phyloP scores from a whole-genome alignment of 2,113 vertebrate genomes.

The Puffinus mauretanicus region DNA sequence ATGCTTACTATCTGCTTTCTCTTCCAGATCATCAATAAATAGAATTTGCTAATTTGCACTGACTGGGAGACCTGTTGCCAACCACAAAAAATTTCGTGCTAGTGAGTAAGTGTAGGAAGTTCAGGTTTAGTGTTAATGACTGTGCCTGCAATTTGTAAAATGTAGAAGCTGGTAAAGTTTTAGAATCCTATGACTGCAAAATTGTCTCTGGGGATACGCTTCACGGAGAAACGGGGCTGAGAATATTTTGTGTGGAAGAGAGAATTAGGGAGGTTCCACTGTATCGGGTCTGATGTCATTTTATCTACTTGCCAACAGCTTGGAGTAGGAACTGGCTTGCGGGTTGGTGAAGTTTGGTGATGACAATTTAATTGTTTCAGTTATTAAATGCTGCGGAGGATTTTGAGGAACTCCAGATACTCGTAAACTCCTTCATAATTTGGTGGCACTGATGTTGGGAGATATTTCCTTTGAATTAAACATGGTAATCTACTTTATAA shows the following conservation, averaged over 20 bases:
- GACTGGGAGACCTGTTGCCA: neutral
- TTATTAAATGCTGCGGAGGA: neutral
- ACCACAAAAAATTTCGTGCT: neutral
- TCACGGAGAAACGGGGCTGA: rapidly evolving
- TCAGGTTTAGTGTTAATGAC: neutral
- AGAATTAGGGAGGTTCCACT: neutral
- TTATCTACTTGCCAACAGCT: neutral
- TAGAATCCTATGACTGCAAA: neutral
- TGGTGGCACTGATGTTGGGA: neutral
- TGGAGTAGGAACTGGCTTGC: neutral
- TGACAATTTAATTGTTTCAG: neutral
- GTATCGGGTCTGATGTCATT: neutral
- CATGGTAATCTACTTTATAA: rapidly evolving
- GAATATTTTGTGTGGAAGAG: neutral
- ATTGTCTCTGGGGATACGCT: neutral
- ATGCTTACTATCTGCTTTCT: neutral
- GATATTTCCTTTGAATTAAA: neutral
- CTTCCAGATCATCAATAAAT: neutral
- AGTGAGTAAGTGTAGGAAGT: rapidly evolving
- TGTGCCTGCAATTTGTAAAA: neutral
- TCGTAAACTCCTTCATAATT: rapidly evolving
- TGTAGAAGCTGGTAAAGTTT: rapidly evolving
- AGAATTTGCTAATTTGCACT: slow-evolving; percentile 38
- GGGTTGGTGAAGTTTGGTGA: neutral
- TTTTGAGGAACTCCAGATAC: slow-evolving; percentile 4